phyloP scores from a whole-genome alignment of 2,888 invertebrate species.

The Creontiades dilutus region DNA sequence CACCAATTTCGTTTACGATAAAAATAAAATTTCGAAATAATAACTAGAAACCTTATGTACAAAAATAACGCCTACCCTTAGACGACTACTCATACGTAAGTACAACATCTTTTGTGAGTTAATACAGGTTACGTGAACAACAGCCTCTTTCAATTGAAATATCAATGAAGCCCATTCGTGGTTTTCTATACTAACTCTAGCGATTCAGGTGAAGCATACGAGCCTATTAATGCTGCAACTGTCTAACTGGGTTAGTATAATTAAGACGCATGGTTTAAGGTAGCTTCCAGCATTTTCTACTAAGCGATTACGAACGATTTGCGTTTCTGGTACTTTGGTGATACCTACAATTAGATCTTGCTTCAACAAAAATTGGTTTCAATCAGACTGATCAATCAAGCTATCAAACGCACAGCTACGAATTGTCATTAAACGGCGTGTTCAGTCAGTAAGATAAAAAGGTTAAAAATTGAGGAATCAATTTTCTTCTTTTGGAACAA shows the following conservation, averaged over 20 bases:
- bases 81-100: not conserved
- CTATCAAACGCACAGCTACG: no score
- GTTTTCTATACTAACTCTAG: not conserved
- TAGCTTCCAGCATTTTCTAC: constrained; percentile 1
- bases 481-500: no score
- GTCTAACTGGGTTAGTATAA: no score
- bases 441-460: no score
- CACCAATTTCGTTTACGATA: constrained; percentile 53
- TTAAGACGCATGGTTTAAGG: not conserved
- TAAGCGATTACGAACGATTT: not conserved
- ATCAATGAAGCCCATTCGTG: not conserved
- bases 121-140: not conserved
- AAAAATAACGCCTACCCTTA: constrained; percentile 9
- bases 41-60: constrained; percentile 18
- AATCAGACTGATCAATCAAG: no score
- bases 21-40: not conserved
- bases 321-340: not conserved
- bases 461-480: no score
- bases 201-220: not conserved
- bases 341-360: no score
- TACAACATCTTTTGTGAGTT: constrained; percentile 60
- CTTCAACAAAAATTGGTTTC: no score
- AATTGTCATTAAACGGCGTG: no score
- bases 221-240: not conserved
- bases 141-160: not conserved